phyloP scores from a whole-genome alignment of 2,113 vertebrate genomes.

The Scytalopus superciliaris region DNA sequence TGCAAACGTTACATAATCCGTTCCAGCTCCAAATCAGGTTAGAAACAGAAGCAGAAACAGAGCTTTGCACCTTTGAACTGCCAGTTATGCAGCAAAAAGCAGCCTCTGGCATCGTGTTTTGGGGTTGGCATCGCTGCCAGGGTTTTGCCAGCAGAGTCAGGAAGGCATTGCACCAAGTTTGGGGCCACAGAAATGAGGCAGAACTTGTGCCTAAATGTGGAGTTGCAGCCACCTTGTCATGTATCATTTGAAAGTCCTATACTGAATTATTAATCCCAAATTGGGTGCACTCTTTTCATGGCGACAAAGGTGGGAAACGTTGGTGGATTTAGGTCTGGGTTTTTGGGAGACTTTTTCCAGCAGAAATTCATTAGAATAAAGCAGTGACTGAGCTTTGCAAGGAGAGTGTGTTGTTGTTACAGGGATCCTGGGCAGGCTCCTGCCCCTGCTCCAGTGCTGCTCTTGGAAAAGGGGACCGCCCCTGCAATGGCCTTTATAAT shows the following conservation, averaged over 20 bases:
- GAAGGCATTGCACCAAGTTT: not conserved
- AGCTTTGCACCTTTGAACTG: not conserved
- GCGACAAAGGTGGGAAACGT: not conserved
- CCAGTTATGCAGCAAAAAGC: not conserved
- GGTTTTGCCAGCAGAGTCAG: not conserved
- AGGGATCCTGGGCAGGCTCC: not conserved
- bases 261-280: not conserved
- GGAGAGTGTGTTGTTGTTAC: not conserved
- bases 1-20: not conserved
- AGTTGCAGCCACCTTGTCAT: not conserved
- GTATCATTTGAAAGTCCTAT: not conserved
- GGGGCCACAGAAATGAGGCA: not conserved
- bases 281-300: not conserved
- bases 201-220: not conserved
- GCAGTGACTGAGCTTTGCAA: not conserved
- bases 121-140: not conserved
- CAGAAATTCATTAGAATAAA: not conserved
- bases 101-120: accelerated
- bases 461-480: too few species aligned
- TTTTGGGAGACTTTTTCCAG: not conserved
- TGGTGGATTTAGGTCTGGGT: not conserved
- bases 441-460: too few species aligned
- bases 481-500: not conserved
- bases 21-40: not conserved
- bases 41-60: not conserved